These are phyloP conservation scores for Halichondria panicea DNA, from an alignment of 37 sponge, comb jelly and placozoan species.

Conservation along the genomic window DNA sequence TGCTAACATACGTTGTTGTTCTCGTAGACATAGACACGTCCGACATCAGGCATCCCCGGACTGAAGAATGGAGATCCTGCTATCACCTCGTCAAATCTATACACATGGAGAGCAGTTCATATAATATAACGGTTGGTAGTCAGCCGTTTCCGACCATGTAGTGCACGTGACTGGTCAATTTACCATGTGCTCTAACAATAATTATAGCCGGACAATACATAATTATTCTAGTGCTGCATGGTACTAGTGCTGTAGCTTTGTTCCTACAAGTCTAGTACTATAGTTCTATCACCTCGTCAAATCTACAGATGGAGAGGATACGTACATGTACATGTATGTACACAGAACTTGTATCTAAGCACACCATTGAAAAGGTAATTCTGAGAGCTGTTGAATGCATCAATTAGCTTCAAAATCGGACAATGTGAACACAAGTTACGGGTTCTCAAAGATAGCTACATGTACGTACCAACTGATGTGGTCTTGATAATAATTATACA, in stretches of 20 bases:
- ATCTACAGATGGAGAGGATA: neutral
- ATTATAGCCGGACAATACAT: too few relatives aligned
- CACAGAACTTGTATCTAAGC: neutral
- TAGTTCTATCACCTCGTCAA: slow-evolving; percentile 28
- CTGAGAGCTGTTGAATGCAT: neutral
- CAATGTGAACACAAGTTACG: neutral
- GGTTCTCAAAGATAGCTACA: neutral
- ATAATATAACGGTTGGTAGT: too few relatives aligned
- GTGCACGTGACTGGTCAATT: too few relatives aligned
- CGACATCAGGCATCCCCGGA: neutral
- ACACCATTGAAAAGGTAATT: neutral
- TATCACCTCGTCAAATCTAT: slow-evolving; percentile 20
- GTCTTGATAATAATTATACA: neutral
- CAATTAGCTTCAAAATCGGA: neutral
- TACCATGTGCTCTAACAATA: too few relatives aligned
- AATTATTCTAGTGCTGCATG: too few relatives aligned
- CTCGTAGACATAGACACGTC: slow-evolving; percentile 16
- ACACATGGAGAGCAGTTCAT: neutral
- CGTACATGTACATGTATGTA: neutral
- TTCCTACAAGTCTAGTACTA: too few relatives aligned
- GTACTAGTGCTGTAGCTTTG: too few relatives aligned
- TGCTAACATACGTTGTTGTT: slow-evolving; percentile 7
- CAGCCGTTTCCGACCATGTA: too few relatives aligned
- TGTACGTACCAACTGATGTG: neutral
- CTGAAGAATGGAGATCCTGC: slow-evolving; percentile 32